Conservation (phyloP, 2,113 vertebrate species). For the Oncorhynchus nerka region DNA sequence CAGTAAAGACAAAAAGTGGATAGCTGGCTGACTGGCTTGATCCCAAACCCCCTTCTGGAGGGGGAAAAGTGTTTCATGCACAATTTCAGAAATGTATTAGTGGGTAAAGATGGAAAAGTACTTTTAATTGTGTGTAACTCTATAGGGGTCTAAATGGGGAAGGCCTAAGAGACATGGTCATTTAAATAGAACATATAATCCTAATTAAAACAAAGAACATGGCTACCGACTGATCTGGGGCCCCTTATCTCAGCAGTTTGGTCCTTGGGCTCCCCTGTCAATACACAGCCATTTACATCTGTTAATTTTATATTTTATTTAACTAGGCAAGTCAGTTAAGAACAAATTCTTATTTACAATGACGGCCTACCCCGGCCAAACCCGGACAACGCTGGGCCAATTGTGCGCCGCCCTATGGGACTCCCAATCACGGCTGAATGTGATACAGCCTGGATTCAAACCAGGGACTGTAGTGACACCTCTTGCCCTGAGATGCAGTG, state of each 20-base stretch:
- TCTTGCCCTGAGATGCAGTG: too few species aligned
- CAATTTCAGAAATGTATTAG: slow-evolving; percentile 70
- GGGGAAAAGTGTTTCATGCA: slow-evolving; percentile 64
- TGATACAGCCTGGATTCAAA: too few species aligned
- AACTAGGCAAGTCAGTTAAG: too few species aligned
- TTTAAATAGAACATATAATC: slow-evolving; percentile 72
- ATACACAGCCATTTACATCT: slow-evolving; percentile 9
- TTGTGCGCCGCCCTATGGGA: too few species aligned
- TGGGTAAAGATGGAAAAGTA: slow-evolving; percentile 68
- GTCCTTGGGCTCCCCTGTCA: slow-evolving; percentile 23
- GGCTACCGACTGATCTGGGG: slow-evolving; percentile 59
- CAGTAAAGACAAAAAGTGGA: slow-evolving; percentile 16
- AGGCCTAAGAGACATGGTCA: slow-evolving; percentile 56
- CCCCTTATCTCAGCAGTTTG: slow-evolving; percentile 32
- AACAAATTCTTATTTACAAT: too few species aligned
- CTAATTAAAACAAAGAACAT: slow-evolving; percentile 70
- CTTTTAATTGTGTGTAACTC: slow-evolving; percentile 73
- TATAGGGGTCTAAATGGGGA: slow-evolving; percentile 67
- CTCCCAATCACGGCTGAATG: too few species aligned
- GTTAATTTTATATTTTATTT: slow-evolving; percentile 6
- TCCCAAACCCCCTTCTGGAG: slow-evolving; percentile 5
- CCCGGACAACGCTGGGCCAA: too few species aligned
- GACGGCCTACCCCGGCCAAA: too few species aligned
- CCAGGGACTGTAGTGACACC: too few species aligned
- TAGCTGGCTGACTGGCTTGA: slow-evolving; percentile 3